Percentiles rank a stretch among this genome's conserved stretches.
These are phyloP conservation scores for Eumacrocentrus americanus DNA, from an alignment of 2,888 invertebrate species.

Conservation along the genomic window DNA sequence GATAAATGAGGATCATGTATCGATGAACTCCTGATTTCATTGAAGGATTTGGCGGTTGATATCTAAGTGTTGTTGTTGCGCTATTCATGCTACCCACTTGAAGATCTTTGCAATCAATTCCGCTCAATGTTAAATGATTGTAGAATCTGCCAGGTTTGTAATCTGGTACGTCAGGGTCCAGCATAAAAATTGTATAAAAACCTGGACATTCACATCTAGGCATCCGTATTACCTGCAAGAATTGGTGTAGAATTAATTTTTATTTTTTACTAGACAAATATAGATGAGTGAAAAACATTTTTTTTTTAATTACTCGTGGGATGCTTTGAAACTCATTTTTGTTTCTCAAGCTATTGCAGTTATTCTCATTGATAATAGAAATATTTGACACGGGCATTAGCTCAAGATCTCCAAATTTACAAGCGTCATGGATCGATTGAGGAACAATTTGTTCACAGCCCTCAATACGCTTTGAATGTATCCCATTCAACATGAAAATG, in stretches of 20 bases:
- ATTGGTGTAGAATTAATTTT: background rate
- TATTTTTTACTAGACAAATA: background rate
- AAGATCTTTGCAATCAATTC: background rate
- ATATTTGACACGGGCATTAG: background rate
- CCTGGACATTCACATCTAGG: background rate
- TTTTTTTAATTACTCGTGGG: background rate
- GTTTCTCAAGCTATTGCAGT: background rate
- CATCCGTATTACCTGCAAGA: background rate
- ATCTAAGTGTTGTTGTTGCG: slow-evolving; percentile 3
- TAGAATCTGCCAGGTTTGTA: background rate
- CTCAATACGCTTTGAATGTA: background rate
- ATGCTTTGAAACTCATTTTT: background rate
- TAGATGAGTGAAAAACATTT: background rate
- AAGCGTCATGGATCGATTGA: background rate
- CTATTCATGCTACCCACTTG: background rate
- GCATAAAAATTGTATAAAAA: background rate
- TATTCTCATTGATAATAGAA: background rate
- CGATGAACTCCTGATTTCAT: background rate
- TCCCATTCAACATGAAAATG: background rate
- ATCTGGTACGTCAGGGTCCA: background rate
- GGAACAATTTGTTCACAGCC: background rate
- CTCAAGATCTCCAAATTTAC: background rate
- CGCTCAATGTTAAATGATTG: background rate
- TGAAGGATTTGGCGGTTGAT: background rate
- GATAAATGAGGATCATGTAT: background rate